Evolutionary conservation across 2,888 invertebrate species (phyloP).

Genomic region (Adela reaumurella): DNA sequence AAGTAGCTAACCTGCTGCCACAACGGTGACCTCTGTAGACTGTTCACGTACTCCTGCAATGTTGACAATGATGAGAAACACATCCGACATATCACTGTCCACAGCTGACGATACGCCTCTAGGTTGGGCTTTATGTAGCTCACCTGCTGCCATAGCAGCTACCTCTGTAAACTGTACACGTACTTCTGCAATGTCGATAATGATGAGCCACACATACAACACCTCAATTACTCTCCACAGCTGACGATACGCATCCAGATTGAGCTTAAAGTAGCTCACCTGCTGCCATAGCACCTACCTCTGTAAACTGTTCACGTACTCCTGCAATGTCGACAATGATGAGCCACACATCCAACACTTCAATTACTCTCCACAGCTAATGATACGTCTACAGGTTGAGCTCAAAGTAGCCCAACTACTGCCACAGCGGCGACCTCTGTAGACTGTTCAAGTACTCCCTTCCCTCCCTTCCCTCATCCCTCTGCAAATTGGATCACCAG

Average conservation of each 20-base stretch:
- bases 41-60: slow-evolving; percentile 75
- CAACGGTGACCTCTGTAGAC: slow-evolving; percentile 59
- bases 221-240: slow-evolving; percentile 94
- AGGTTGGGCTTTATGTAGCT: slow-evolving; percentile 91
- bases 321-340: slow-evolving; percentile 73
- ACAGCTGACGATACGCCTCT: slow-evolving; percentile 94
- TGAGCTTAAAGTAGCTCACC: slow-evolving; percentile 86
- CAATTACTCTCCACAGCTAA: slow-evolving; percentile 91
- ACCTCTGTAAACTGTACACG: slow-evolving; percentile 61
- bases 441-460: slow-evolving; percentile 73
- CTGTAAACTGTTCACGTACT: slow-evolving; percentile 69
- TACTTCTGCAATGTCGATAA: slow-evolving; percentile 87
- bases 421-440: slow-evolving; percentile 57
- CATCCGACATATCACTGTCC: slow-evolving; percentile 91
- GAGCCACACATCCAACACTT: slow-evolving; percentile 92
- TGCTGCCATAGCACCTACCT: slow-evolving; percentile 57
- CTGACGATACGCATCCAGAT: slow-evolving; percentile 95
- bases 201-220: slow-evolving; percentile 88
- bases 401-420: slow-evolving; percentile 82
- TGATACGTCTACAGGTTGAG: slow-evolving; percentile 95
- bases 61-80: slow-evolving; percentile 84
- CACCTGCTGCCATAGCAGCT: slow-evolving; percentile 59
- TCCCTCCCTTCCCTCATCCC: too few relatives aligned
- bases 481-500: too few relatives aligned
- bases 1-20: slow-evolving; percentile 75